Percentiles rank a stretch among this genome's conserved stretches.
Conservation (phyloP, 2,113 vertebrate species). For the Neodontobutis hainanensis region DNA sequence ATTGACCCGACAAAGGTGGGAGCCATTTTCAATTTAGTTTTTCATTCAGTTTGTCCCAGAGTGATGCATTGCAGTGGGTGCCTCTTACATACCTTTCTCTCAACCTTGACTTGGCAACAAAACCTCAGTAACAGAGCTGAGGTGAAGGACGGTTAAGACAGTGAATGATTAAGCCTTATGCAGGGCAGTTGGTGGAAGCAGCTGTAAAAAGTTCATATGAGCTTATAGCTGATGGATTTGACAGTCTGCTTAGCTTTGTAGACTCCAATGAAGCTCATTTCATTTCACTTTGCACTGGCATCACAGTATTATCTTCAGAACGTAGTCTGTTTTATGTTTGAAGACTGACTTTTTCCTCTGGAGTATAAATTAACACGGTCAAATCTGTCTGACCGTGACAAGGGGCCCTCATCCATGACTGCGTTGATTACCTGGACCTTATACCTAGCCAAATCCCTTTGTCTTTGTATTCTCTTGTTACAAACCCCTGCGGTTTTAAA, state of each 20-base stretch:
- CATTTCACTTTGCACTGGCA: neutral
- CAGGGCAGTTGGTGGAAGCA: conserved; percentile 14
- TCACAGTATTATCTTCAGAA: no score
- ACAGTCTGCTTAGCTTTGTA: neutral
- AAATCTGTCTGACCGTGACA: conserved; percentile 20
- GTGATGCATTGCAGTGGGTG: conserved; percentile 40
- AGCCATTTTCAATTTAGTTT: conserved; percentile 51
- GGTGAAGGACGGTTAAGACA: conserved; percentile 24
- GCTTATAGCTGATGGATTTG: conserved; percentile 7
- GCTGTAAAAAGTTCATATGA: conserved; percentile 9
- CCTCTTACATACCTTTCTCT: conserved; percentile 24
- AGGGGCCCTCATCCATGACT: conserved; percentile 6
- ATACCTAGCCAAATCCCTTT: conserved; percentile 15
- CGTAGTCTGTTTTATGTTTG: neutral
- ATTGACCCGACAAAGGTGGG: conserved; percentile 50
- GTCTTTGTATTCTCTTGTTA: conserved; percentile 42
- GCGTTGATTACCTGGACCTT: conserved; percentile 30
- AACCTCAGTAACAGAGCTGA: conserved; percentile 15
- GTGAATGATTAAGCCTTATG: conserved; percentile 13
- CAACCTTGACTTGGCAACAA: conserved; percentile 40
- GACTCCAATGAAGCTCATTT: neutral
- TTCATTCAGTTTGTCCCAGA: conserved; percentile 30
- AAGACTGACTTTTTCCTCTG: neutral
- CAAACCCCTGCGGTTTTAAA: conserved; percentile 54
- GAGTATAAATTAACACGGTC: conserved; percentile 19